Evolutionary conservation across 92 coral and sea anemone species (phyloP).

Genomic region (Muricea muricata): DNA sequence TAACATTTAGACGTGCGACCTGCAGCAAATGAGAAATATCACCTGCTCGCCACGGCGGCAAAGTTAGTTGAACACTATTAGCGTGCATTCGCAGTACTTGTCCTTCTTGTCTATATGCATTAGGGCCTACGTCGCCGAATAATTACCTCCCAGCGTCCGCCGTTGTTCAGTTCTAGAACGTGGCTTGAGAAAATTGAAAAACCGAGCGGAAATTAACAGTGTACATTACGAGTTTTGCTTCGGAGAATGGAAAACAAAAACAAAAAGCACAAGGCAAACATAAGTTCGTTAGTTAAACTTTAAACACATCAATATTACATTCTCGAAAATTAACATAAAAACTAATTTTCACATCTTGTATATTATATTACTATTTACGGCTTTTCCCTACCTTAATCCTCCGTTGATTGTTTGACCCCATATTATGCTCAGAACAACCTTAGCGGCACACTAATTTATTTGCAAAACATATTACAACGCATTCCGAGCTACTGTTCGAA

Average conservation of each 20-base stretch:
- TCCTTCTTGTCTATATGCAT: no score
- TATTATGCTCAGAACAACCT: not conserved
- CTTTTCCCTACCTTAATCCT: not conserved
- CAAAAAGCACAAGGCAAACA: not conserved
- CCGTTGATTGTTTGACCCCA: not conserved
- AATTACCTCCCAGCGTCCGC: no score
- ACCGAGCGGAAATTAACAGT: no score
- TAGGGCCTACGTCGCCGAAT: no score
- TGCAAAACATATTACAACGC: not conserved
- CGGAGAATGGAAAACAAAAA: not conserved
- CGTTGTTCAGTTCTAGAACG: no score
- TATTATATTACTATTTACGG: not conserved
- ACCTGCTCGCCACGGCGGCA: no score
- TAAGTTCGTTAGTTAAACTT: not conserved
- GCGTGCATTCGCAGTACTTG: no score
- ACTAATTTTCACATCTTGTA: not conserved
- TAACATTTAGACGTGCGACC: no score
- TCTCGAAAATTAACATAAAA: not conserved
- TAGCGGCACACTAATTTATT: not conserved
- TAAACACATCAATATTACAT: conserved; percentile 3
- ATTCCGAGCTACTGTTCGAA: not conserved
- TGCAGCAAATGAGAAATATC: no score
- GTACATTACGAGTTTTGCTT: no score
- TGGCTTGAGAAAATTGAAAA: no score
- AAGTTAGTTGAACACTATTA: no score